These are phyloP conservation scores for Polydrusus cervinus DNA, from an alignment of 2,888 invertebrate genomes.

Conservation along the genomic window DNA sequence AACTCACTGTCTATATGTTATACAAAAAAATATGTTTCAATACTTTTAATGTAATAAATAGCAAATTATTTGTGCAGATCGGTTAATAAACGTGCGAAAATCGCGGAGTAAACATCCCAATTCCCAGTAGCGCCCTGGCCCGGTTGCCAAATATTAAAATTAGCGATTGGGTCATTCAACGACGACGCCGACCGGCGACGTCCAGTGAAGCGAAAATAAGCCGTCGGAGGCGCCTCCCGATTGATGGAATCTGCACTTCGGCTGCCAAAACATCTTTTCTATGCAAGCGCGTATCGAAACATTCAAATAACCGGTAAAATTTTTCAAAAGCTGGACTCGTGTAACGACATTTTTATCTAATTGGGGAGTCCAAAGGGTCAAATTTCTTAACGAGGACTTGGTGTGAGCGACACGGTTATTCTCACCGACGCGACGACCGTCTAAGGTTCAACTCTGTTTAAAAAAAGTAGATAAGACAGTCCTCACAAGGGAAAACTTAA, in stretches of 20 bases:
- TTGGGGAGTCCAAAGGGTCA: conserved; percentile 11
- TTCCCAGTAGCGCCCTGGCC: conserved; percentile 44
- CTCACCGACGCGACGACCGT: too few relatives aligned
- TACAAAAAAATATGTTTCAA: too few relatives aligned
- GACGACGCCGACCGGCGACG: conserved; percentile 41
- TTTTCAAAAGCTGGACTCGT: conserved; percentile 8
- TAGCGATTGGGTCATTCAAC: conserved; percentile 56
- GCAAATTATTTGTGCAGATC: conserved; percentile 3
- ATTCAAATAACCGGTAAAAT: neutral
- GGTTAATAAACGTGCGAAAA: conserved; percentile 13
- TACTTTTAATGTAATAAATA: neutral
- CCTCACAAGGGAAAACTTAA: too few relatives aligned
- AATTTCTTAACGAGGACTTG: neutral
- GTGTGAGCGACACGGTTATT: too few relatives aligned
- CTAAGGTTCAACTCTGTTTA: too few relatives aligned
- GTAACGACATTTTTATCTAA: conserved; percentile 25
- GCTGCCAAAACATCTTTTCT: conserved; percentile 8
- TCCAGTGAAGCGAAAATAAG: conserved; percentile 34
- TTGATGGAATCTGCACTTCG: conserved; percentile 45
- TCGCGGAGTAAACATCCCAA: conserved; percentile 44
- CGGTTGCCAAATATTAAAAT: conserved; percentile 54
- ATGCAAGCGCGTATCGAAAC: conserved; percentile 17
- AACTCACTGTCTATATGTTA: too few relatives aligned
- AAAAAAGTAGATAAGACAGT: too few relatives aligned
- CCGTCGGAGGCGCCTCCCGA: conserved; percentile 45